Percentiles rank a stretch among this genome's conserved stretches.
Evolutionary conservation across 1,140 invertebrate genomes (phyloP).

Genomic region (Drosophila kepulauana): DNA sequence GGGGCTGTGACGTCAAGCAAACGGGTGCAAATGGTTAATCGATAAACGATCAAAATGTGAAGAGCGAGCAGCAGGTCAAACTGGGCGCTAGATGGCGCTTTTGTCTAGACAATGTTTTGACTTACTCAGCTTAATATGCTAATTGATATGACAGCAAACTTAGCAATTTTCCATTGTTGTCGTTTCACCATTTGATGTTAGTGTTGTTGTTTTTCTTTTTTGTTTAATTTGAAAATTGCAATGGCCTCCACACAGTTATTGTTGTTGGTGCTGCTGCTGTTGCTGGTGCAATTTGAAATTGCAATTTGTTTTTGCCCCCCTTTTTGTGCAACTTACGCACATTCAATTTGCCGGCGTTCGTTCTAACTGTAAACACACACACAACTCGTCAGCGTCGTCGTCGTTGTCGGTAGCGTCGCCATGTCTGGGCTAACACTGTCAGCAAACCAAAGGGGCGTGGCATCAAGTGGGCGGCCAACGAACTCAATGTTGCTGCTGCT

Average conservation of each 20-base stretch:
- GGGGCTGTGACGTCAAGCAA: constrained; percentile 39
- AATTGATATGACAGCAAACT: constrained; percentile 69
- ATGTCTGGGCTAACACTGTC: constrained; percentile 60
- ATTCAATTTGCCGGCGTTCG: constrained; percentile 54
- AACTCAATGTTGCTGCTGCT: constrained; percentile 38
- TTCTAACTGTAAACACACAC: constrained; percentile 71
- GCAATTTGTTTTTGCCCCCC: neutral
- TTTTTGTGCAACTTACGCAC: constrained; percentile 61
- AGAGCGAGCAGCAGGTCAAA: neutral
- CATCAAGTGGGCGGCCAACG: constrained; percentile 54
- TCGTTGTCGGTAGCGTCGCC: constrained; percentile 52
- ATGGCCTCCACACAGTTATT: constrained; percentile 60
- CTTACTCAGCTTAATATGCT: constrained; percentile 65
- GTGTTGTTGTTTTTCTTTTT: constrained; percentile 37
- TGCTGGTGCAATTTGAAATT: constrained; percentile 22
- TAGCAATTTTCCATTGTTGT: constrained; percentile 48
- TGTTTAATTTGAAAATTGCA: constrained; percentile 80
- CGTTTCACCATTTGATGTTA: constrained; percentile 19
- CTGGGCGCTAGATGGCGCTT: constrained; percentile 43
- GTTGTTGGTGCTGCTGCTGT: constrained; percentile 11
- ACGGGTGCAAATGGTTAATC: neutral
- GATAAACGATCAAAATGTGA: neutral
- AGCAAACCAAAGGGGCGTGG: constrained; percentile 31
- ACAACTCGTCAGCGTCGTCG: constrained; percentile 46
- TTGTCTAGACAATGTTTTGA: constrained; percentile 73